These are phyloP conservation scores for Zeugodacus cucurbitae DNA, from an alignment of 1,140 invertebrate species.

Conservation along the genomic window DNA sequence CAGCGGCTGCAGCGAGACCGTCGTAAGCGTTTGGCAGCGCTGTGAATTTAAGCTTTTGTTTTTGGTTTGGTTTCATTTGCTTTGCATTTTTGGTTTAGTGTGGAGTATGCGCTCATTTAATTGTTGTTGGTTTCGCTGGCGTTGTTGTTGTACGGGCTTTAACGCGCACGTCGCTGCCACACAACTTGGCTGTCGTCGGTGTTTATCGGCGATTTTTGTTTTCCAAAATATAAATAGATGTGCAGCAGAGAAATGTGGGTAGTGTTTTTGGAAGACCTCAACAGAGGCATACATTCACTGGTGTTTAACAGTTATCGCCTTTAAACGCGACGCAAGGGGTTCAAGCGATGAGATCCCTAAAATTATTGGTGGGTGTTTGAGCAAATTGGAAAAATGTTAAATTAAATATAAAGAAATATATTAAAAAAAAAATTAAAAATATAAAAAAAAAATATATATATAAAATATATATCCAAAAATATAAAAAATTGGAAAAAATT, in stretches of 20 bases:
- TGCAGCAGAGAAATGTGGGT: constrained; percentile 64
- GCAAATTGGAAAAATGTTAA: not conserved
- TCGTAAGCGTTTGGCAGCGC: not conserved
- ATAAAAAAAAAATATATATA: not conserved
- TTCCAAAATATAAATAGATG: constrained; percentile 67
- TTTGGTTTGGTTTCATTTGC: not conserved
- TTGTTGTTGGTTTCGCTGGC: not conserved
- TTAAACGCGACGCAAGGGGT: constrained; percentile 62
- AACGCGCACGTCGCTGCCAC: not conserved
- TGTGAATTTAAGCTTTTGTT: not conserved
- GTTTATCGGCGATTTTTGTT: constrained; percentile 7
- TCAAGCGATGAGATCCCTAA: constrained; percentile 65
- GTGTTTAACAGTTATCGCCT: constrained; percentile 49
- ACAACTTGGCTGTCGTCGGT: not conserved
- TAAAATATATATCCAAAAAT: not conserved
- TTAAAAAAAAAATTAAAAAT: not conserved
- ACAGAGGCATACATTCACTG: constrained; percentile 63
- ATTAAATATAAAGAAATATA: not conserved
- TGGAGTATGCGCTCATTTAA: not conserved
- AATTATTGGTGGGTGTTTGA: constrained; percentile 62
- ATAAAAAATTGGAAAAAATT: not conserved
- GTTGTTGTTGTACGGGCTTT: not conserved
- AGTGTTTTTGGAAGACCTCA: constrained; percentile 66
- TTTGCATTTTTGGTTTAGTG: not conserved
- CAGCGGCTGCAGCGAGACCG: not conserved